Base-by-base conservation (phyloP, 2,888 invertebrate species). In the Arrhopalites spinosus region DNA sequence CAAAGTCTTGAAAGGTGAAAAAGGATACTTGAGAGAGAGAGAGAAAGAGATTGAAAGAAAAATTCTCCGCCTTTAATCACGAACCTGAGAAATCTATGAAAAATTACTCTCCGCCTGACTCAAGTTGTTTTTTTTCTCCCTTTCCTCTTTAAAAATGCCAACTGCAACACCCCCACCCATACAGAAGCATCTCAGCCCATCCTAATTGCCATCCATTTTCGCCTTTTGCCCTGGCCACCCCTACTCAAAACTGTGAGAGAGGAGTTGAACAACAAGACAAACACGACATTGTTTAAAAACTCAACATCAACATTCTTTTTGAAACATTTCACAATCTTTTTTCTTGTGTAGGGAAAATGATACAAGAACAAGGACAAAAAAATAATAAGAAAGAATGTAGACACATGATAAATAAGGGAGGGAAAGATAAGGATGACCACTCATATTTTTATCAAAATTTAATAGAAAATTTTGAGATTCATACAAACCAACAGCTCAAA, bases 151-250 rank as follows among this genome's bases (percentile, higher is more conserved):
- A n/a, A 59, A 59, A 59, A 59, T 20, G 11, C 59, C 59, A 59
- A 59, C 23, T 25, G 2, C 23, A 36, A 36, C 59, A 59, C 59
- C 27, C 59, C 59, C 59, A 59, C 27, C 23, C 59, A 25, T 17
- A 66, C 36, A 43, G 43, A 66, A 66, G 43, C 36, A 66, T 66
- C 36, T 30, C 17, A 29, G 29, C 64, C 64, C 43, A 30, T 66
- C 66, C 36, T 66, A 66, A 66, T 66, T 66, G 36, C 66, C 66
- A 43, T 30, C 36, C 20, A 36, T 66, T 66, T 66, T 66, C 43
- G 36, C 66, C 43, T 66, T 66, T 36, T 43, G 23, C 43, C 36
- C 23, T 43, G 43, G 43, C 66, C 43, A 66, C 36, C 66, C 36
- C 27, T 43, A 8, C 36, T 36, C 36, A 36, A n/a, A 36, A 36